phyloP scores from a whole-genome alignment of 1,140 invertebrate species.

The Nixonia krombeini region DNA sequence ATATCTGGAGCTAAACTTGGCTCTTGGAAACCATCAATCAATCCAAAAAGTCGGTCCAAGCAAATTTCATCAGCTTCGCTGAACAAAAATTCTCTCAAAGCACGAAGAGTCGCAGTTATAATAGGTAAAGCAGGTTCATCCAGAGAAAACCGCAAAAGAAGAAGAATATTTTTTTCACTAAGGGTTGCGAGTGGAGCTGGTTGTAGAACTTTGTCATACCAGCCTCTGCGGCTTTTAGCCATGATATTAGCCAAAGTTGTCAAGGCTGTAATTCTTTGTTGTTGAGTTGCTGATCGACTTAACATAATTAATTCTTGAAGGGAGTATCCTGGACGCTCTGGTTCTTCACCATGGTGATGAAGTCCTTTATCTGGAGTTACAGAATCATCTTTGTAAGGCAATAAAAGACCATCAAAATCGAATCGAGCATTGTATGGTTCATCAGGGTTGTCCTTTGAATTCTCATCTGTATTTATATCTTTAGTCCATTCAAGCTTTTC shows the following conservation, averaged over 20 bases:
- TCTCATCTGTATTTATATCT: conserved; percentile 70
- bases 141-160: conserved; percentile 86
- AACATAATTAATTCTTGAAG: conserved; percentile 88
- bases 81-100: conserved; percentile 81
- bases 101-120: conserved; percentile 80
- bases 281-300: conserved; percentile 76
- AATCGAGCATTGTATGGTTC: conserved; percentile 81
- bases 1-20: conserved; percentile 72
- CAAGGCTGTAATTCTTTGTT: conserved; percentile 86
- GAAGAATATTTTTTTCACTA: conserved; percentile 78
- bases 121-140: conserved; percentile 85
- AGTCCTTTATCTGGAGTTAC: conserved; percentile 77
- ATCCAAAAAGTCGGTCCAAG: conserved; percentile 78
- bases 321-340: conserved; percentile 90
- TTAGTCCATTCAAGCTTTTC: conserved; percentile 91
- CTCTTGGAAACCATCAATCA: conserved; percentile 72
- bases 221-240: conserved; percentile 79
- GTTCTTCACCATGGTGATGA: conserved; percentile 93
- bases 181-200: conserved; percentile 72
- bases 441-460: conserved; percentile 59
- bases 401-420: conserved; percentile 76
- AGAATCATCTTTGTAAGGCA: conserved; percentile 79
- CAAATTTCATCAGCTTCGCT: conserved; percentile 84
- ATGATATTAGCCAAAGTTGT: conserved; percentile 85
- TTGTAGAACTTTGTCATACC: conserved; percentile 78